Base-by-base conservation (phyloP, 2,888 invertebrate species). In the Drosophila neutralis region DNA sequence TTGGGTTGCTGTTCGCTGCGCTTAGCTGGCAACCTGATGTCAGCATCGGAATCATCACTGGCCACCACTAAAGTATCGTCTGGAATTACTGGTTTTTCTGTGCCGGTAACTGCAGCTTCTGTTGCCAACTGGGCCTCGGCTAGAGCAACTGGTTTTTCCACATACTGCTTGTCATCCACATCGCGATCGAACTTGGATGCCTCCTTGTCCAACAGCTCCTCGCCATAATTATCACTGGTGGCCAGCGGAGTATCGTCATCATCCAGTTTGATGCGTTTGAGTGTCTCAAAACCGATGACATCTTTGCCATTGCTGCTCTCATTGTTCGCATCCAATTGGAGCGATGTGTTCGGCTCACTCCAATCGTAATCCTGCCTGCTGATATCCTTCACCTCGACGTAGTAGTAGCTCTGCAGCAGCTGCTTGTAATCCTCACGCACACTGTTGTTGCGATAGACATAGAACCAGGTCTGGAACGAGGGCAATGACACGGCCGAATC, bases 391-490 rank as follows among this genome's bases (percentile, higher is more conserved):
- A 95, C 95, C 42, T 95, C 95, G 54, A 95, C 95, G 51, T 94
- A 92, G 76, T 95, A 95, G 82, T 94, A 94, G 57, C 95, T 94
- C 89, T 94, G 93, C 4, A 95, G 89, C 54, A 95, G 92, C 76
- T 94, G 93, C 78, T 94, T 95, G 87, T 94, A 95, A 33, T 94
- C 94, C 48, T 95, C 94, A 69, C 94, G 94, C 4, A 95, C 94
- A 0, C 95, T 94, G 84, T 95, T 94, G 82, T 95, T 95, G 83
- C 95, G 95, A 90, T 95, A 95, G 8, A 95, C 94, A 81, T 95
- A 95, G 83, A 95, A 94, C 93, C 94, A 95, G 82, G 95, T 95
- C 87, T 95, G 95, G 76, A 95, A 93, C 78, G 95, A 95, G 1
- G 95, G 95, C 68, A 89, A 66, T 0, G 88, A 72, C 10, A 80